A percentile compares a stretch with the other conserved stretches of the same genome.
Evolutionary conservation across 1,140 invertebrate genomes (phyloP).

Genomic region (Eufriesea mexicana): DNA sequence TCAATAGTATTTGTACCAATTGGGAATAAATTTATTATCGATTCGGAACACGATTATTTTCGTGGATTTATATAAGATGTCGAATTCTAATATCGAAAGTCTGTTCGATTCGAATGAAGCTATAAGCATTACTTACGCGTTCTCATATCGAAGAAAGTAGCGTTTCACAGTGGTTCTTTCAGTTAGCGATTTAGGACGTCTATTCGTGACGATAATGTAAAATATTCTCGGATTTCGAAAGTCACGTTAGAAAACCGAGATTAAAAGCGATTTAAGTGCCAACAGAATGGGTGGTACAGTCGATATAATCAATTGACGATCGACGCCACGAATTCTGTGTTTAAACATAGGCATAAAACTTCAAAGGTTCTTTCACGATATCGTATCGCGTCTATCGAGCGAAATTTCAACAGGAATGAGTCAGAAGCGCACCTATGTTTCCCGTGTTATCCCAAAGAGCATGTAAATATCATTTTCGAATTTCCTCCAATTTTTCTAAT

Average conservation of each 20-base stretch:
- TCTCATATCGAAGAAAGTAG: neutral
- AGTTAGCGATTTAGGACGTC: neutral
- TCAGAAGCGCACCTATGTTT: neutral
- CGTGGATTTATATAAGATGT: too few relatives aligned
- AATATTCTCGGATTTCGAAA: slow-evolving; percentile 11
- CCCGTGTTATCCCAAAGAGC: neutral
- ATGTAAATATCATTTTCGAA: neutral
- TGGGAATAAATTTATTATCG: too few relatives aligned
- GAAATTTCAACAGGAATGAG: neutral
- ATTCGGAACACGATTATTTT: too few relatives aligned
- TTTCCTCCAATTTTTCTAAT: neutral
- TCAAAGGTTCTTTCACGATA: slow-evolving; percentile 2
- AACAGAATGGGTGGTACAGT: slow-evolving; percentile 53
- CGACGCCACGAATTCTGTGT: slow-evolving; percentile 27
- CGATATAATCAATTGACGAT: slow-evolving; percentile 62
- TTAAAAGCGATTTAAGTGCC: slow-evolving; percentile 52
- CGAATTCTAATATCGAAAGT: too few relatives aligned
- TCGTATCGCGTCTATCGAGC: slow-evolving; percentile 16
- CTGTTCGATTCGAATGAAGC: neutral
- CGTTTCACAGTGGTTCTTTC: neutral
- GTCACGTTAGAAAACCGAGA: slow-evolving; percentile 40
- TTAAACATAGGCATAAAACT: neutral
- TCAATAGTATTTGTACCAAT: too few relatives aligned
- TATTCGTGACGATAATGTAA: neutral
- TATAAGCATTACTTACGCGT: neutral